Evolutionary conservation across 2,797 vertebrate genomes (phyloP).

Genomic region (Intellagama lesueurii): DNA sequence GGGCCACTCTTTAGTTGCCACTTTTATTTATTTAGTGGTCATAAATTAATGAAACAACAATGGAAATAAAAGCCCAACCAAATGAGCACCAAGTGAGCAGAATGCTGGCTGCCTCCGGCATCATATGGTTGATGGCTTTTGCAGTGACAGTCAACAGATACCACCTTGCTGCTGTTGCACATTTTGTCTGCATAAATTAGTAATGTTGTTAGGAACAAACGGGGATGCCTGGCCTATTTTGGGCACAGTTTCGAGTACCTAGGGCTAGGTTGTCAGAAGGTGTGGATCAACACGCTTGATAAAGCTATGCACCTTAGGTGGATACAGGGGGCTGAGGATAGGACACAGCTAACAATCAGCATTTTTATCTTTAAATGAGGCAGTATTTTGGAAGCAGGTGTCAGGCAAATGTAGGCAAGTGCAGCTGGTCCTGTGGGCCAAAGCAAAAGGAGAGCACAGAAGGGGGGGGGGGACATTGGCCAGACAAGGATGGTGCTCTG

Average conservation of each 20-base stretch:
- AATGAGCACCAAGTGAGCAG: conserved; percentile 45
- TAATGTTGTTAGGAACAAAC: conserved; percentile 1
- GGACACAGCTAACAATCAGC: not conserved
- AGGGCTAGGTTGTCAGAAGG: not conserved
- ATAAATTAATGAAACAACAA: conserved; percentile 26
- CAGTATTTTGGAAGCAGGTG: not conserved
- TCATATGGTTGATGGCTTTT: conserved; percentile 49
- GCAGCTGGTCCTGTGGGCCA: not conserved
- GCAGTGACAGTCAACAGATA: conserved; percentile 56
- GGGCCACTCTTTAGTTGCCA: conserved; percentile 36
- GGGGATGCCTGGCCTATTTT: conserved; percentile 10
- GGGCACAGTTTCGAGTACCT: not conserved
- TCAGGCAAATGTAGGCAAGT: conserved; percentile 2
- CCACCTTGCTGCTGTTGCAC: conserved; percentile 39
- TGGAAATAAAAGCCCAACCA: conserved; percentile 48
- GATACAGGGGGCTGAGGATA: not conserved
- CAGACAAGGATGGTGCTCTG: not conserved
- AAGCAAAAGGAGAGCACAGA: not conserved
- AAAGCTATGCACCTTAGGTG: rapidly evolving
- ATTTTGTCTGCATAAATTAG: conserved; percentile 45
- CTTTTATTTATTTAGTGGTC: conserved; percentile 58
- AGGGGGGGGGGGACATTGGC: not conserved
- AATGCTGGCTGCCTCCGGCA: conserved; percentile 27
- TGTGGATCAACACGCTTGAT: not conserved
- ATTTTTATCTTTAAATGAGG: conserved; percentile 19